phyloP scores from a whole-genome alignment of 2,888 invertebrate species.

The Cabera pusaria region DNA sequence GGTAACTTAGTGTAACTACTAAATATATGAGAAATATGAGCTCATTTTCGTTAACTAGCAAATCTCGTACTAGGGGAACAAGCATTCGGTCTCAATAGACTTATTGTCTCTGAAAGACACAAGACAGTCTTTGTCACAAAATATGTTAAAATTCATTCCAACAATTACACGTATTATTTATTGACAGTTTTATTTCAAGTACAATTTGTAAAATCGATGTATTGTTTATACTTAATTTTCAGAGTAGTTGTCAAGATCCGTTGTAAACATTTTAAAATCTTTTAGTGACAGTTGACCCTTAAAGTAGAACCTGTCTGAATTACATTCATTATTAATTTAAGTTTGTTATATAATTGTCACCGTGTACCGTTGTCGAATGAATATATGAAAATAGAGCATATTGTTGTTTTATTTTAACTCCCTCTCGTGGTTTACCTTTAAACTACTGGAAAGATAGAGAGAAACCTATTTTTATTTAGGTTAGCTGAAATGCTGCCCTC shows the following conservation, averaged over 20 bases:
- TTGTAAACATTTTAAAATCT: conserved; percentile 40
- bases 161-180: conserved; percentile 2
- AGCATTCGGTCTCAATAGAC: no score
- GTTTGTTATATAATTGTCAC: conserved; percentile 79
- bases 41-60: no score
- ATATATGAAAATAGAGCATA: conserved; percentile 80
- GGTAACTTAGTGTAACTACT: no score
- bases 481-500: no score
- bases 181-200: conserved; percentile 42
- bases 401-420: conserved; percentile 63
- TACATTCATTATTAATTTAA: conserved; percentile 72
- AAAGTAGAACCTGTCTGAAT: conserved; percentile 65
- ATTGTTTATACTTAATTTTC: conserved; percentile 21
- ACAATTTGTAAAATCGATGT: conserved; percentile 48
- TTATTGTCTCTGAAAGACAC: no score
- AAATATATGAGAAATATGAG: no score
- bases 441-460: no score
- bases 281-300: conserved; percentile 53
- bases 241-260: conserved; percentile 54
- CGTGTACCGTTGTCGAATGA: conserved; percentile 84
- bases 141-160: background rate
- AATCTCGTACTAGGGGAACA: no score
- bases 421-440: no score
- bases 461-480: no score
- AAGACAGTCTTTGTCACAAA: no score